Evolutionary conservation across 2,888 invertebrate genomes (phyloP).

Genomic region (Onthophagus sagittarius): DNA sequence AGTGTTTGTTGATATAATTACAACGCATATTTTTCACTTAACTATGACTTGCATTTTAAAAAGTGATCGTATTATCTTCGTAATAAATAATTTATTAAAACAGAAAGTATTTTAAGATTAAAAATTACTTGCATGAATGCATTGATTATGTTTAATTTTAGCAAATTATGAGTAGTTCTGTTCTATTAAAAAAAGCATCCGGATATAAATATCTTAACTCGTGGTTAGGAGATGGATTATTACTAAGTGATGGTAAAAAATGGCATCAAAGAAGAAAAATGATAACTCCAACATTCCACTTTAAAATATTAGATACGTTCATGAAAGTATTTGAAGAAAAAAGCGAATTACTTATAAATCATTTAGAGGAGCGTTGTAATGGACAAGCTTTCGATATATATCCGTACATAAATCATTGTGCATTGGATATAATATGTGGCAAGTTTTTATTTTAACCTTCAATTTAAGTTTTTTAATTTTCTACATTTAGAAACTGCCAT

Average conservation of each 20-base stretch:
- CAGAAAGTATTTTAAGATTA: too few relatives aligned
- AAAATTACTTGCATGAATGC: not conserved
- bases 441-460: slow-evolving; percentile 18
- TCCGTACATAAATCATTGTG: slow-evolving; percentile 36
- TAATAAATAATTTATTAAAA: not conserved
- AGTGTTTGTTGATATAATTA: too few relatives aligned
- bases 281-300: slow-evolving; percentile 40
- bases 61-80: too few relatives aligned
- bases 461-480: not conserved
- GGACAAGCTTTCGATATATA: slow-evolving; percentile 38
- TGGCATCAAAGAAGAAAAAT: slow-evolving; percentile 35
- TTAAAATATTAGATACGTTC: slow-evolving; percentile 38
- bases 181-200: slow-evolving; percentile 30
- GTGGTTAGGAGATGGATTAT: slow-evolving; percentile 30
- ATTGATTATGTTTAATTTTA: slow-evolving; percentile 21
- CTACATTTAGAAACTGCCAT: slow-evolving; percentile 21
- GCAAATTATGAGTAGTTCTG: slow-evolving; percentile 30
- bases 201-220: slow-evolving; percentile 30
- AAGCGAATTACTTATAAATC: slow-evolving; percentile 30
- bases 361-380: slow-evolving; percentile 29
- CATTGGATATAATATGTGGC: slow-evolving; percentile 41
- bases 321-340: slow-evolving; percentile 37
- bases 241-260: slow-evolving; percentile 30
- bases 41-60: not conserved
- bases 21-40: too few relatives aligned